These are phyloP conservation scores for Reticulitermes lucifugus DNA, from an alignment of 2,888 invertebrate genomes.

Conservation along the genomic window DNA sequence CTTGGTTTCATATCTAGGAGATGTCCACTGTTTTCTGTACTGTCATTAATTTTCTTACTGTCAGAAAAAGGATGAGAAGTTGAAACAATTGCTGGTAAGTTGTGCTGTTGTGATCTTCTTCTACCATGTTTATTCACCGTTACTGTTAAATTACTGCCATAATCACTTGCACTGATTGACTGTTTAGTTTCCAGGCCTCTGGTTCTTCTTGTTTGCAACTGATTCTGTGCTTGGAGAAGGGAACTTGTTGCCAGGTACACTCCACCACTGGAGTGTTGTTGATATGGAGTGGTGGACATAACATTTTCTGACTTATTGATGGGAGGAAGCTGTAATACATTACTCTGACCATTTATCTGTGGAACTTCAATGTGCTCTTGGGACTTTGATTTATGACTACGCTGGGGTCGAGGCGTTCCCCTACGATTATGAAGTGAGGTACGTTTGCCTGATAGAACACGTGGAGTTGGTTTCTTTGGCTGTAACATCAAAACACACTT, in stretches of 20 bases:
- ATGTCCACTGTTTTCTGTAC: not conserved
- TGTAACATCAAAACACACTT: slow-evolving; percentile 34
- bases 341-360: slow-evolving; percentile 25
- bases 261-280: not conserved
- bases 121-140: not conserved
- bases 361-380: slow-evolving; percentile 27
- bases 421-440: slow-evolving; percentile 44
- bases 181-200: not conserved
- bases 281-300: slow-evolving; percentile 5
- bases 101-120: slow-evolving; percentile 19
- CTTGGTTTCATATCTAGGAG: not conserved
- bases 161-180: too few relatives aligned
- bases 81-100: slow-evolving; percentile 5
- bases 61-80: not conserved
- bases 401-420: slow-evolving; percentile 16
- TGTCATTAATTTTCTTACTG: not conserved
- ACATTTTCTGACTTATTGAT: slow-evolving; percentile 23
- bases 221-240: slow-evolving; percentile 33
- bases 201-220: not conserved
- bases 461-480: slow-evolving; percentile 46
- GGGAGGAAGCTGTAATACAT: slow-evolving; percentile 43
- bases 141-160: not conserved
- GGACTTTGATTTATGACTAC: slow-evolving; percentile 1
- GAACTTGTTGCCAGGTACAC: slow-evolving; percentile 37
- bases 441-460: slow-evolving; percentile 36